phyloP scores from a whole-genome alignment of 2,888 invertebrate genomes.

The Campoplex capitator region DNA sequence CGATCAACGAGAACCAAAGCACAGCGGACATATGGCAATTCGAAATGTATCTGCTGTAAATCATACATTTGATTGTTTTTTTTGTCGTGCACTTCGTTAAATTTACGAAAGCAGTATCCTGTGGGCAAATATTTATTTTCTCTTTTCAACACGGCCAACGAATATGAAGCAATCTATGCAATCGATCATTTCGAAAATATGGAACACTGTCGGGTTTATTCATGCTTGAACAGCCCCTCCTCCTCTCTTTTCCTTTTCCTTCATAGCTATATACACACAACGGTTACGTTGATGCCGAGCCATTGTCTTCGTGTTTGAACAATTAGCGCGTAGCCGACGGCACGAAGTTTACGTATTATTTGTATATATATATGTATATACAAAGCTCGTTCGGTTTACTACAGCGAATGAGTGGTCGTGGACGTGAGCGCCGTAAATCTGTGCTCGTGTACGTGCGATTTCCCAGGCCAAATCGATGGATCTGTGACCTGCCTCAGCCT shows the following conservation, averaged over 20 bases:
- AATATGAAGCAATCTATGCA: constrained; percentile 16
- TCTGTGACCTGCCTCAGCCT: background rate
- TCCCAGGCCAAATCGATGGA: background rate
- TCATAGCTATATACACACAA: background rate
- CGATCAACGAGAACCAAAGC: background rate
- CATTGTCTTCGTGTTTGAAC: constrained; percentile 68
- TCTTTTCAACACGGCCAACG: background rate
- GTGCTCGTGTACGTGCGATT: constrained; percentile 20
- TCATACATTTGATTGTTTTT: background rate
- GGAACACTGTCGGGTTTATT: constrained; percentile 12
- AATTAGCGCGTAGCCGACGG: constrained; percentile 70
- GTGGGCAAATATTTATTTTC: constrained; percentile 14
- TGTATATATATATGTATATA: background rate
- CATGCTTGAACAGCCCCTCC: background rate
- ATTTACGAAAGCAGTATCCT: constrained; percentile 15
- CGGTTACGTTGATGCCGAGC: constrained; percentile 53
- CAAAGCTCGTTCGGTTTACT: constrained; percentile 10
- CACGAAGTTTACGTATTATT: constrained; percentile 40
- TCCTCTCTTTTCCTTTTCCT: background rate
- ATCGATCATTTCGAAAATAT: constrained; percentile 42
- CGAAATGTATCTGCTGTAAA: background rate
- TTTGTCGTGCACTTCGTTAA: background rate
- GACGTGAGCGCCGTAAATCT: constrained; percentile 24
- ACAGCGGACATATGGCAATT: background rate
- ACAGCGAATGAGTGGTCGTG: constrained; percentile 28